Percentiles rank a stretch among this genome's conserved stretches.
phyloP scores from a whole-genome alignment of 2,113 vertebrate species.

The Myiagra hebetior region DNA sequence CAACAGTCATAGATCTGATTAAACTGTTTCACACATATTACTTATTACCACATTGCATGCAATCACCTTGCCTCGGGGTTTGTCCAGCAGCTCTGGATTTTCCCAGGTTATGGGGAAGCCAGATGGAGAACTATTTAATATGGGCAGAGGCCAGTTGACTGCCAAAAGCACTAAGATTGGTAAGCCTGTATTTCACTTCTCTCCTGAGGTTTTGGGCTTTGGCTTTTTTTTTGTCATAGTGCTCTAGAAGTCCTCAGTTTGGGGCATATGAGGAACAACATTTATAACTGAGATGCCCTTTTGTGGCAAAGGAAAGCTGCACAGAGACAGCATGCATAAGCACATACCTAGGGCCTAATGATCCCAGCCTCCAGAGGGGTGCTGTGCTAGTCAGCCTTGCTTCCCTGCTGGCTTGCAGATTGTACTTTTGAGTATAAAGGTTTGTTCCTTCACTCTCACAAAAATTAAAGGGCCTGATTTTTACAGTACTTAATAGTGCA shows the following conservation, averaged over 20 bases:
- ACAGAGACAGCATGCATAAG: not conserved
- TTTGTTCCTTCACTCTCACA: not conserved
- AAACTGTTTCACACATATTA: not conserved
- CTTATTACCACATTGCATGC: not conserved
- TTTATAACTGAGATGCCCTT: not conserved
- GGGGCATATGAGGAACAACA: not conserved
- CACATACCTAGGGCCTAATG: not conserved
- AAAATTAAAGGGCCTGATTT: not conserved
- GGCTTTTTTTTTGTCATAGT: not conserved
- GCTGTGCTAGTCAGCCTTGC: not conserved
- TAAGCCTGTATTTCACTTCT: not conserved
- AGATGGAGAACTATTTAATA: not conserved
- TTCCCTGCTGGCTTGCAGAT: not conserved
- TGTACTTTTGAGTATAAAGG: not conserved
- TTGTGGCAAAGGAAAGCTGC: not conserved
- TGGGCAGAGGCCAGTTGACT: not conserved
- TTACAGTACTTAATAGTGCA: not conserved
- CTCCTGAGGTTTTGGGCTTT: not conserved
- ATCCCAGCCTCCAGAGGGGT: not conserved
- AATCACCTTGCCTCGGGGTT: not conserved
- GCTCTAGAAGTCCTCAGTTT: not conserved
- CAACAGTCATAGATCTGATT: not conserved
- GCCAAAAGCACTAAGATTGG: not conserved
- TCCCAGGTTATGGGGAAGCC: not conserved
- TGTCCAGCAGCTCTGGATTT: not conserved